Conservation (phyloP, 2,797 vertebrate species). For the Myripristis murdjan region DNA sequence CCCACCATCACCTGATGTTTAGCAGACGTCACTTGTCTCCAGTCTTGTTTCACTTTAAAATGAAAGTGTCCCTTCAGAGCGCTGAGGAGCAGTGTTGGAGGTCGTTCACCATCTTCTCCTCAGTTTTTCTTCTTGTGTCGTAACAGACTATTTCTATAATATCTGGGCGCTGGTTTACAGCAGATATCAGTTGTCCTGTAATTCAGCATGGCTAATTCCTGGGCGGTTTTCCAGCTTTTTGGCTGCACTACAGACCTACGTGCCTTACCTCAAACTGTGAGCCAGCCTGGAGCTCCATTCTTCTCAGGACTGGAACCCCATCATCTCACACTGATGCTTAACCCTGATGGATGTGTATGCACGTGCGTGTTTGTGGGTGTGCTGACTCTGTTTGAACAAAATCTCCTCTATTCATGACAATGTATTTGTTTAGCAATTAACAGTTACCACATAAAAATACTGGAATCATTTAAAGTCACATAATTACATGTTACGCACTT, state of each 20-base stretch:
- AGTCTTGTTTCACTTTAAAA: no score
- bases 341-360: no score
- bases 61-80: neutral
- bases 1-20: no score
- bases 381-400: no score
- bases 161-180: conserved; percentile 1
- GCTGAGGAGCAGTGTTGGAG: neutral
- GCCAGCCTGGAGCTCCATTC: no score
- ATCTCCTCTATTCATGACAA: no score
- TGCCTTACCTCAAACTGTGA: conserved; percentile 15
- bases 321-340: conserved; percentile 9
- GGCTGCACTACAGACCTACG: neutral
- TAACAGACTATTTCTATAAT: conserved; percentile 13
- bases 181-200: conserved; percentile 20
- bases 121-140: conserved; percentile 2
- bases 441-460: no score
- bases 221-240: conserved; percentile 13
- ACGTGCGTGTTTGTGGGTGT: neutral
- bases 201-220: conserved; percentile 3
- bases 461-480: no score
- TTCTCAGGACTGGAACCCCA: neutral
- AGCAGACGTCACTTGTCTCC: no score
- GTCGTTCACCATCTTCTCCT: neutral
- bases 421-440: no score
- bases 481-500: no score